These are phyloP conservation scores for Himalopsyche anomala DNA, from an alignment of 2,888 invertebrate genomes.

Conservation along the genomic window DNA sequence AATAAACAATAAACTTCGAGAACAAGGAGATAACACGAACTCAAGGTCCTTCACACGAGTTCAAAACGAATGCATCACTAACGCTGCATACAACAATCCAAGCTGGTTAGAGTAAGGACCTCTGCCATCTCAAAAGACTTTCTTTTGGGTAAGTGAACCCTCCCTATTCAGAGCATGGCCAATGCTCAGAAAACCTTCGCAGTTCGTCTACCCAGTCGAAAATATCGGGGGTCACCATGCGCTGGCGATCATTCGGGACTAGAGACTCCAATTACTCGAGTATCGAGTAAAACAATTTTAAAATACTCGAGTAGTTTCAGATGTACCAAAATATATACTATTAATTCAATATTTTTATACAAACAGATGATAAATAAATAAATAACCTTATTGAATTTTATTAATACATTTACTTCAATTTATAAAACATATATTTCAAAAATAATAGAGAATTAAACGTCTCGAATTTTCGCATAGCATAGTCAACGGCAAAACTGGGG, in stretches of 20 bases:
- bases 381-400: too few relatives aligned
- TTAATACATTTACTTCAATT: too few relatives aligned
- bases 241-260: background rate
- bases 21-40: background rate
- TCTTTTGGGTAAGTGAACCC: constrained; percentile 34
- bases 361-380: too few relatives aligned
- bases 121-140: constrained; percentile 4
- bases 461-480: too few relatives aligned
- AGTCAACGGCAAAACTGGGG: too few relatives aligned
- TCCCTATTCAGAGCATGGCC: constrained; percentile 34
- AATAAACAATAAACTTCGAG: background rate
- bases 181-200: constrained; percentile 54
- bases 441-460: too few relatives aligned
- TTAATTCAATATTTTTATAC: too few relatives aligned
- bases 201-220: constrained; percentile 59
- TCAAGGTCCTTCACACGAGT: constrained; percentile 22
- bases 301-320: too few relatives aligned
- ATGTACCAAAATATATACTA: too few relatives aligned
- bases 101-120: constrained; percentile 15
- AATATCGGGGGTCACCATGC: constrained; percentile 31
- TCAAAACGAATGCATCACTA: background rate
- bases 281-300: too few relatives aligned
- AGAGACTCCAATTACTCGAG: too few relatives aligned
- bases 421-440: too few relatives aligned
- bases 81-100: background rate